A percentile compares a stretch with the other conserved stretches of the same genome.
phyloP scores from a whole-genome alignment of 2,888 invertebrate species.

The Portevinia maculata region DNA sequence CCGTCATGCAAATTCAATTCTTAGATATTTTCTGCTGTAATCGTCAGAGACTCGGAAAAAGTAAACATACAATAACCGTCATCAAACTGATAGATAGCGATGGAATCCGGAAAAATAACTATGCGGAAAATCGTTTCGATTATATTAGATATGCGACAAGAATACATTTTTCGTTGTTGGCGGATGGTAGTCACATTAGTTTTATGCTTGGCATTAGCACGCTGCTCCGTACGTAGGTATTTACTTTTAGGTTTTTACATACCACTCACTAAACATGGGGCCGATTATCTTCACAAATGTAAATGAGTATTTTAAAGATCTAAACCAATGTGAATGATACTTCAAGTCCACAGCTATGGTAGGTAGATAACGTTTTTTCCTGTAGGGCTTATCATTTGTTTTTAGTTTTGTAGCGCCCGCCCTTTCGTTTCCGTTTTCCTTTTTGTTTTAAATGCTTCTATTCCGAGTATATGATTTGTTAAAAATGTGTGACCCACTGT shows the following conservation, averaged over 20 bases:
- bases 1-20: conserved; percentile 39
- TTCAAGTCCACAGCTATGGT: conserved; percentile 17
- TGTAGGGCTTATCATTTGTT: conserved; percentile 44
- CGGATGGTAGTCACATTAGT: conserved; percentile 27
- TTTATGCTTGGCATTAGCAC: conserved; percentile 20
- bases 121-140: conserved; percentile 41
- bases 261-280: no score
- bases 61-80: conserved; percentile 32
- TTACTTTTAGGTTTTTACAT: conserved; percentile 6
- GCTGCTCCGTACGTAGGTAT: neutral
- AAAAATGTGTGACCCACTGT: no score
- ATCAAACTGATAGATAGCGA: conserved; percentile 13
- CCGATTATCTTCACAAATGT: conserved; percentile 31
- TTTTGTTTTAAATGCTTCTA: conserved; percentile 21
- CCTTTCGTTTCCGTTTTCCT: conserved; percentile 42
- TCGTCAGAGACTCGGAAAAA: conserved; percentile 23
- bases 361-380: conserved; percentile 21
- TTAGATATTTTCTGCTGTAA: conserved; percentile 19
- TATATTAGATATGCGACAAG: conserved; percentile 39
- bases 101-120: conserved; percentile 26
- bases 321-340: conserved; percentile 23
- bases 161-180: conserved; percentile 18
- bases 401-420: conserved; percentile 22
- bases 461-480: no score
- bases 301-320: conserved; percentile 46